These are phyloP conservation scores for Habropoda laboriosa DNA, from an alignment of 1,140 invertebrate genomes.

Conservation along the genomic window DNA sequence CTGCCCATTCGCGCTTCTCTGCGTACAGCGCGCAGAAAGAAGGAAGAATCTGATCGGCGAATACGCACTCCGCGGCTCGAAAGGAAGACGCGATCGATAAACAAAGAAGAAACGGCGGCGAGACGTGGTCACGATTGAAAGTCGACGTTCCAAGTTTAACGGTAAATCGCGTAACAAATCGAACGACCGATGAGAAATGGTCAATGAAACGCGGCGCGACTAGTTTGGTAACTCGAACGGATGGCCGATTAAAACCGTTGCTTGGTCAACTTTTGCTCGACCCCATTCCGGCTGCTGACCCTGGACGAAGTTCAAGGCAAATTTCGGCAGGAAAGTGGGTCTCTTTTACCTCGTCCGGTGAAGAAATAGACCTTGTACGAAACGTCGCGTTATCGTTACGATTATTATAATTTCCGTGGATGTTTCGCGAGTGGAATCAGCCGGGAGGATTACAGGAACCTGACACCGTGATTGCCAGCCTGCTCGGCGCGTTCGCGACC, in stretches of 20 bases:
- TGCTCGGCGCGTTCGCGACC: not conserved
- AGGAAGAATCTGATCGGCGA: too few relatives aligned
- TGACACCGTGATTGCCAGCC: slow-evolving; percentile 26
- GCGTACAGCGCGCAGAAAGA: too few relatives aligned
- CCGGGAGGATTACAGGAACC: not conserved
- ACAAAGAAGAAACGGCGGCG: not conserved
- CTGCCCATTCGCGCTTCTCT: not conserved
- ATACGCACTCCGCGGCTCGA: too few relatives aligned
- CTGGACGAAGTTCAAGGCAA: slow-evolving; percentile 26
- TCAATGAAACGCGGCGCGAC: slow-evolving; percentile 31
- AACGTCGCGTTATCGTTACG: not conserved
- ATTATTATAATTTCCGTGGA: slow-evolving; percentile 5
- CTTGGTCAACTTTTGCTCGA: slow-evolving; percentile 41
- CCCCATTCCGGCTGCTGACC: slow-evolving; percentile 19
- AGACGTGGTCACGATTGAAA: not conserved
- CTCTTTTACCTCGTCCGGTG: not conserved
- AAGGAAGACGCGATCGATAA: too few relatives aligned
- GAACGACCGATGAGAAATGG: slow-evolving; percentile 16
- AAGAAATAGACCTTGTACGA: not conserved
- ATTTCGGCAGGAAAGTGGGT: slow-evolving; percentile 10
- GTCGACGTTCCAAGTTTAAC: slow-evolving; percentile 1
- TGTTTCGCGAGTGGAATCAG: not conserved
- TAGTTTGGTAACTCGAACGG: slow-evolving; percentile 35
- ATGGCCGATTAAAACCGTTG: slow-evolving; percentile 38
- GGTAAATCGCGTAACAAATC: slow-evolving; percentile 29